A percentile compares a stretch with the other conserved stretches of the same genome.
Conservation (phyloP, 2,888 invertebrate species). For the Biston stratarius region DNA sequence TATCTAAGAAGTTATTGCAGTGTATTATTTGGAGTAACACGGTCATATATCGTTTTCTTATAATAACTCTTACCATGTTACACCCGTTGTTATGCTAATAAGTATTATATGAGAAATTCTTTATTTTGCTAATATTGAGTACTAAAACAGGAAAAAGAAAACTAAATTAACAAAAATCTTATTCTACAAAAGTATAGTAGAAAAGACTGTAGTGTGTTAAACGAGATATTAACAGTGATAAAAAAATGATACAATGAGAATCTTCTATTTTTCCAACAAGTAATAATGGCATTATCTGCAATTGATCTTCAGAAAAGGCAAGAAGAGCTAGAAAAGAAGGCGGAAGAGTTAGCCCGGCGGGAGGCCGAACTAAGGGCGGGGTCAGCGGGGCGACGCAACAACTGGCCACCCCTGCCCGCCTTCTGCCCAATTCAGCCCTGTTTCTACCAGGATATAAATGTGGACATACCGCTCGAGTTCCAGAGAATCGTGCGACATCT, state of each 20-base stretch:
- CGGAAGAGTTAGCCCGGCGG: constrained; percentile 94
- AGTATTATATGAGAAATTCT: too few relatives aligned
- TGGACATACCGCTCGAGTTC: constrained; percentile 99
- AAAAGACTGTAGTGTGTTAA: too few relatives aligned
- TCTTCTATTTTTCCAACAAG: background rate
- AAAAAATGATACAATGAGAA: background rate
- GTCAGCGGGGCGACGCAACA: constrained; percentile 92
- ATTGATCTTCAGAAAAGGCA: constrained; percentile 88
- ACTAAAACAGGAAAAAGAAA: too few relatives aligned
- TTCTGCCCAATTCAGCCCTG: constrained; percentile 98
- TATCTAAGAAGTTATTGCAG: too few relatives aligned
- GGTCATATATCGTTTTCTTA: too few relatives aligned
- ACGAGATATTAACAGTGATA: background rate
- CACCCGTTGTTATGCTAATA: too few relatives aligned
- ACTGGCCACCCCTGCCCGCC: constrained; percentile 99
- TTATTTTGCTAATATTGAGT: too few relatives aligned
- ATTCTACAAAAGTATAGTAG: too few relatives aligned
- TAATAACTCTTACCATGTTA: too few relatives aligned
- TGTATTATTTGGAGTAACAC: too few relatives aligned
- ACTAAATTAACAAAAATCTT: too few relatives aligned
- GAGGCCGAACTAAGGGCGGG: constrained; percentile 93
- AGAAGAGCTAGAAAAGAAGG: constrained; percentile 96
- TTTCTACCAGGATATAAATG: constrained; percentile 99
- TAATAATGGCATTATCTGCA: constrained; percentile 32
- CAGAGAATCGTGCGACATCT: constrained; percentile 97